Evolutionary conservation across 2,888 invertebrate genomes (phyloP).

Genomic region (Perithous albicinctus): DNA sequence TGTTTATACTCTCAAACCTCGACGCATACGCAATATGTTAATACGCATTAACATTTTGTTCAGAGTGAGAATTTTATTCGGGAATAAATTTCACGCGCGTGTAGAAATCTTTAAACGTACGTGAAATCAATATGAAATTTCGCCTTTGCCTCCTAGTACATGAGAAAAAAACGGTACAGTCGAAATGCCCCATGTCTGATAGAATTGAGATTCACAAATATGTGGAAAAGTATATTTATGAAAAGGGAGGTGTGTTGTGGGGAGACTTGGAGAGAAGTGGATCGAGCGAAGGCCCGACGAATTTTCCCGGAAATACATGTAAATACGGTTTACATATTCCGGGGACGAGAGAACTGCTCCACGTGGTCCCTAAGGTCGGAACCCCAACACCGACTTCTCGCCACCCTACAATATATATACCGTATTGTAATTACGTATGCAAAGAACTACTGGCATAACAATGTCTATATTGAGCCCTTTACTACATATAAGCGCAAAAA

Average conservation of each 20-base stretch:
- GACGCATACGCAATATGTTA: no score
- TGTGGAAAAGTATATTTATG: conserved; percentile 16
- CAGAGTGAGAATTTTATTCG: neutral
- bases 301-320: conserved; percentile 64
- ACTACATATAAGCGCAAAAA: no score
- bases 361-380: conserved; percentile 10
- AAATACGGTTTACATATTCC: conserved; percentile 67
- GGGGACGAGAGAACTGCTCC: conserved; percentile 28
- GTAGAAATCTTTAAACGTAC: no score
- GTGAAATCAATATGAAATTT: no score
- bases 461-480: conserved; percentile 18
- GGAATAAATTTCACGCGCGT: no score
- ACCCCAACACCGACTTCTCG: conserved; percentile 14
- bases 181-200: conserved; percentile 6
- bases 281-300: conserved; percentile 18
- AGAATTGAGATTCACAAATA: conserved; percentile 22
- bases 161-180: neutral
- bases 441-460: conserved; percentile 56
- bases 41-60: neutral
- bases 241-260: neutral
- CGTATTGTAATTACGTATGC: conserved; percentile 64
- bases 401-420: conserved; percentile 18
- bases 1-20: no score
- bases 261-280: neutral
- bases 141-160: neutral